Percentiles rank a stretch among this genome's conserved stretches.
phyloP scores from a whole-genome alignment of 2,888 invertebrate genomes.

The Dexiosoma caninum region DNA sequence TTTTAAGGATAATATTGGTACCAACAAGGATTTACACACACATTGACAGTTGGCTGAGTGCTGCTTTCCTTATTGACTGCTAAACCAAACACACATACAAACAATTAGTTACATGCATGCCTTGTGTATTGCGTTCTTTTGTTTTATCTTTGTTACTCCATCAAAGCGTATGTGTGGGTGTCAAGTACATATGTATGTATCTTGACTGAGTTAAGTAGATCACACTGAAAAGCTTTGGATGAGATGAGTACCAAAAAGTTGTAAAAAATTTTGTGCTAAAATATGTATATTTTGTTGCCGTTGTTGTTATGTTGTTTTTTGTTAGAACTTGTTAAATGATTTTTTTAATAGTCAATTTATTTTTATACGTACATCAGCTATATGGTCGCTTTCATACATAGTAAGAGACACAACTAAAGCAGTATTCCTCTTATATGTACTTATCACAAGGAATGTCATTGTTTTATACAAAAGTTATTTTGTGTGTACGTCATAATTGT shows the following conservation, averaged over 20 bases:
- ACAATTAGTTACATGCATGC: background rate
- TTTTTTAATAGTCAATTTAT: conserved; percentile 60
- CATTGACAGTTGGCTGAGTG: conserved; percentile 25
- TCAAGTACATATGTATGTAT: conserved; percentile 33
- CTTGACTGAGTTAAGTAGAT: conserved; percentile 57
- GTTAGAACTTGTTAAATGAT: conserved; percentile 54
- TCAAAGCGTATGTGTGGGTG: conserved; percentile 37
- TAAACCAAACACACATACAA: conserved; percentile 10
- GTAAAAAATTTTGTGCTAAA: background rate
- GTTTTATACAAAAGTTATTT: too few species aligned
- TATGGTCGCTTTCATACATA: conserved; percentile 11
- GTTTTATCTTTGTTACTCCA: conserved; percentile 53
- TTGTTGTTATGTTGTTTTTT: conserved; percentile 16
- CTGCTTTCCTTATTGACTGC: conserved; percentile 39
- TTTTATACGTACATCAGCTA: conserved; percentile 55
- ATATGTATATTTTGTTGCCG: conserved; percentile 2
- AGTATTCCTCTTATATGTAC: too few species aligned
- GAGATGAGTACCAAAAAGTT: background rate
- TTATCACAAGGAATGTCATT: too few species aligned
- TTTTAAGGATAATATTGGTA: conserved; percentile 17
- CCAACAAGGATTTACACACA: background rate
- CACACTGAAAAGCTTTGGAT: conserved; percentile 41
- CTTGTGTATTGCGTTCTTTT: conserved; percentile 6
- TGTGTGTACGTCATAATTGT: too few species aligned
- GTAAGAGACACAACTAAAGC: too few species aligned